Evolutionary conservation across 2,113 vertebrate genomes (phyloP).

Genomic region (Murina feae): DNA sequence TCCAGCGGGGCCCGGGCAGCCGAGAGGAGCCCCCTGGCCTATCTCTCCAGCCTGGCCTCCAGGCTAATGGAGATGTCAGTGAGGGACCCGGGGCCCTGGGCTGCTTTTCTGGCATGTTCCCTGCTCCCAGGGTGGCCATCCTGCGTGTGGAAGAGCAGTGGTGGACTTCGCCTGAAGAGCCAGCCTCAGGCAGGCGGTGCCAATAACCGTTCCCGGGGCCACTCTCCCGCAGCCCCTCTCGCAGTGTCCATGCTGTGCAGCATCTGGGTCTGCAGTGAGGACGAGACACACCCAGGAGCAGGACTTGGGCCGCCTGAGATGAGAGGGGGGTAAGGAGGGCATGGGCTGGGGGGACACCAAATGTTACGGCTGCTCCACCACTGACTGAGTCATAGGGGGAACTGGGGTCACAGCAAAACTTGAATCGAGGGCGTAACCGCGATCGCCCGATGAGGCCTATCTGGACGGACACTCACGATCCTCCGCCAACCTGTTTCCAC

Average conservation of each 20-base stretch:
- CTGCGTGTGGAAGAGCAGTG: background rate
- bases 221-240: background rate
- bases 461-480: accelerated
- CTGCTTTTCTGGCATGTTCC: background rate
- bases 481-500: background rate
- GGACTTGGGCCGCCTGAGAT: background rate
- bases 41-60: background rate
- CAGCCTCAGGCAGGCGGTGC: accelerated
- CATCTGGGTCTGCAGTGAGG: background rate
- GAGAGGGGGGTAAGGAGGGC: background rate
- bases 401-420: background rate
- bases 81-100: background rate
- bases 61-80: too few species aligned
- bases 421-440: background rate
- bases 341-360: background rate
- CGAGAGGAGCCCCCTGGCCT: background rate
- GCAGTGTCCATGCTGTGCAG: accelerated
- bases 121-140: background rate
- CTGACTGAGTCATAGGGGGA: background rate
- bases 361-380: background rate
- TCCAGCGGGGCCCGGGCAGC: background rate
- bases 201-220: background rate
- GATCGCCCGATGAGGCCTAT: accelerated
- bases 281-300: background rate
- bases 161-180: background rate